These are phyloP conservation scores for Menidia beryllina DNA, from an alignment of 2,113 vertebrate species.

Conservation along the genomic window DNA sequence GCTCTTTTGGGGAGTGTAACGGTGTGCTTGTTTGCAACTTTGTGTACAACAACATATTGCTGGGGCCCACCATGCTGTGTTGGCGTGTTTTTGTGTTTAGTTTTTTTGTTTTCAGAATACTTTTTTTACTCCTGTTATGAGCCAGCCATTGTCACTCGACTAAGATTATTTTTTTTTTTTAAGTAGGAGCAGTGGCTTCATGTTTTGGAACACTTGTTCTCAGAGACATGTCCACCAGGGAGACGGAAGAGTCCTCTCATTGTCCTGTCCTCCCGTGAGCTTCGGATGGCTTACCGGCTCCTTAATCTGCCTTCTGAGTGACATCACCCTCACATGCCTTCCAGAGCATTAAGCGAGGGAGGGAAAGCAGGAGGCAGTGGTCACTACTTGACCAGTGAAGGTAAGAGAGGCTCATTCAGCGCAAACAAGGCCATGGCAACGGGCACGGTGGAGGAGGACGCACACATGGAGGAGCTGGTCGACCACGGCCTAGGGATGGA, in stretches of 20 bases:
- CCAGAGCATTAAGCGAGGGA: constrained; percentile 23
- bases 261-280: constrained; percentile 42
- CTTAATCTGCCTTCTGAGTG: constrained; percentile 78
- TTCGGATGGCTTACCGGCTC: constrained; percentile 73
- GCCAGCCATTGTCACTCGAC: constrained; percentile 36
- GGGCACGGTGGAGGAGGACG: constrained; percentile 12
- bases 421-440: constrained; percentile 43
- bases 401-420: constrained; percentile 31
- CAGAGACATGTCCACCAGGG: constrained; percentile 16
- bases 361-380: constrained; percentile 21
- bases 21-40: constrained; percentile 60
- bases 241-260: constrained; percentile 14
- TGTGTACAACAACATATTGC: constrained; percentile 53
- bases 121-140: constrained; percentile 22
- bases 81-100: accelerated
- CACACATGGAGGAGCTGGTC: constrained; percentile 73
- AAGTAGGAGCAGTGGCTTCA: not conserved
- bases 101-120: constrained; percentile 5
- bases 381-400: constrained; percentile 40
- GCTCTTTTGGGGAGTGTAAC: constrained; percentile 57
- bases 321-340: constrained; percentile 69
- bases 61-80: constrained; percentile 24
- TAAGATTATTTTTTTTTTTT: not conserved
- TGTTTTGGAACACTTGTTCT: constrained; percentile 19
- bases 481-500: constrained; percentile 76